A percentile compares a stretch with the other conserved stretches of the same genome.
Conservation (phyloP, 2,888 invertebrate genomes). For the Tridacna gigas region DNA sequence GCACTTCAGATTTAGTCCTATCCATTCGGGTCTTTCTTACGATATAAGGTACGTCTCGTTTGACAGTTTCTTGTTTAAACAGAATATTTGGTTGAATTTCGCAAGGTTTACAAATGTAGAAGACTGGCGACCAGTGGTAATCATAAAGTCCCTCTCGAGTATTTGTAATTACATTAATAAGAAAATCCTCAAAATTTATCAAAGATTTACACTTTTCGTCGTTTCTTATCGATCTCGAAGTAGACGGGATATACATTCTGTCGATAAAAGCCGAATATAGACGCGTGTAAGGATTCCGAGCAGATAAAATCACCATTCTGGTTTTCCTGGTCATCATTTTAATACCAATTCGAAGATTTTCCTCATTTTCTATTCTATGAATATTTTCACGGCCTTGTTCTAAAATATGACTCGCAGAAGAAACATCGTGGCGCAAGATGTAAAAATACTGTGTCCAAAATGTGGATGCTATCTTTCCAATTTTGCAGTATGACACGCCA, state of each 20-base stretch:
- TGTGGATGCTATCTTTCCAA: conserved; percentile 10
- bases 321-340: neutral
- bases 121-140: conserved; percentile 34
- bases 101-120: conserved; percentile 8
- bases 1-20: neutral
- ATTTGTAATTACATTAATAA: conserved; percentile 10
- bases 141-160: conserved; percentile 8
- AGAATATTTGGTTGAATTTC: conserved; percentile 12
- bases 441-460: conserved; percentile 12
- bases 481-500: conserved; percentile 12
- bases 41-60: neutral
- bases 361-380: conserved; percentile 7
- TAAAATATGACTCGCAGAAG: neutral
- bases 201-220: conserved; percentile 16
- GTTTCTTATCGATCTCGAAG: neutral
- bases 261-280: conserved; percentile 15
- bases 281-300: conserved; percentile 14
- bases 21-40: conserved; percentile 1
- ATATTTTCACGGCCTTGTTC: neutral
- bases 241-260: conserved; percentile 12
- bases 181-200: conserved; percentile 28
- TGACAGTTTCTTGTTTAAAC: conserved; percentile 10
- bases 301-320: neutral
- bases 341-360: neutral
- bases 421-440: neutral